These are phyloP conservation scores for Spheniscus mendiculus DNA, from an alignment of 2,113 vertebrate species.

Conservation along the genomic window DNA sequence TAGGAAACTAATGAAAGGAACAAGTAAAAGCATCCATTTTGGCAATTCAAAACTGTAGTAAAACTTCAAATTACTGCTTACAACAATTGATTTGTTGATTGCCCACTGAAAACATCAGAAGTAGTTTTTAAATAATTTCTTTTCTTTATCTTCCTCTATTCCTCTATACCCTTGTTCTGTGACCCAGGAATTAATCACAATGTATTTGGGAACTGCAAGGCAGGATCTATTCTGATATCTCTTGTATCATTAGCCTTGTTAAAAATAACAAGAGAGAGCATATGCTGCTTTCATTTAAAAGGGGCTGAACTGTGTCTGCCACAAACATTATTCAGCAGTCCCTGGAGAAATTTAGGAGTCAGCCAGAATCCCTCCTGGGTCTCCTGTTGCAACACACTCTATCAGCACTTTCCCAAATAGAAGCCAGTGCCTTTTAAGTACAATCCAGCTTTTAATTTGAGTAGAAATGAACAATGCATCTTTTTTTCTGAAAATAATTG, in stretches of 20 bases:
- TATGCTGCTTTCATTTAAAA: slow-evolving; percentile 24
- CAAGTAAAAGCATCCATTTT: not conserved
- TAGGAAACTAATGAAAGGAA: not conserved
- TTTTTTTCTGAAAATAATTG: not conserved
- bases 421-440: slow-evolving; percentile 23
- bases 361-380: slow-evolving; percentile 11
- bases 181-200: not conserved
- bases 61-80: not conserved
- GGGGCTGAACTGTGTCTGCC: slow-evolving; percentile 3
- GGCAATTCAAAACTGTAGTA: not conserved
- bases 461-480: not conserved
- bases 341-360: slow-evolving; percentile 26
- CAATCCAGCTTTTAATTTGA: slow-evolving; percentile 17
- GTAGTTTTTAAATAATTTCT: not conserved
- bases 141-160: not conserved
- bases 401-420: slow-evolving; percentile 12
- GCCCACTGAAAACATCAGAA: not conserved
- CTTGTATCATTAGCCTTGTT: not conserved
- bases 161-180: not conserved
- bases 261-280: slow-evolving; percentile 30
- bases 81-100: not conserved
- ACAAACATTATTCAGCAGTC: slow-evolving; percentile 29
- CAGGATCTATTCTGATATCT: not conserved
- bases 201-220: not conserved
- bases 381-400: slow-evolving; percentile 21